Evolutionary conservation across 1,140 invertebrate species (phyloP).

Genomic region (Calycopis cecrops): DNA sequence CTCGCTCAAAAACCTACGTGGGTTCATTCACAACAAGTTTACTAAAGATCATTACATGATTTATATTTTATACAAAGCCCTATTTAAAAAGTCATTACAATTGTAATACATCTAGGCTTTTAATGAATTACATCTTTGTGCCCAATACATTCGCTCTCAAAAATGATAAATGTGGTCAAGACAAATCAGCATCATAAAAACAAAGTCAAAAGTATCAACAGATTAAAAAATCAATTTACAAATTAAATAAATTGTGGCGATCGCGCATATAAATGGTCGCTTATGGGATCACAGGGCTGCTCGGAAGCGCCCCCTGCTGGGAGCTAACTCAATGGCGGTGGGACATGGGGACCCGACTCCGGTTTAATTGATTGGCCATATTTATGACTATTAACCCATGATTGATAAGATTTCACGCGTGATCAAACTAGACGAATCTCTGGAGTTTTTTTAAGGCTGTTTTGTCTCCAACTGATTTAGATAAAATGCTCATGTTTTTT

Average conservation of each 20-base stretch:
- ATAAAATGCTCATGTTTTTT: not conserved
- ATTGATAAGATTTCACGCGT: conserved; percentile 8
- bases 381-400: not conserved
- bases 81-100: not conserved
- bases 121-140: not conserved
- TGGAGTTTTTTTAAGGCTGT: too few relatives aligned
- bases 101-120: not conserved
- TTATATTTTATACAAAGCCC: too few relatives aligned
- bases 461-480: not conserved
- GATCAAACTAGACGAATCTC: not conserved
- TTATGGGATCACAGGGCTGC: not conserved
- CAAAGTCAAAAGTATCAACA: not conserved
- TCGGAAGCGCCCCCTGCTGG: not conserved
- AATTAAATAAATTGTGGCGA: not conserved
- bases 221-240: not conserved
- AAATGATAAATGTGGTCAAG: not conserved
- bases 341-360: not conserved
- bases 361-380: not conserved
- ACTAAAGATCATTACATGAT: too few relatives aligned
- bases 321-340: conserved; percentile 2
- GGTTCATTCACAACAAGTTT: too few relatives aligned
- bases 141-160: not conserved
- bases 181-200: not conserved
- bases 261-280: not conserved
- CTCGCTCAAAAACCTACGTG: too few relatives aligned